These are phyloP conservation scores for Holocentrus rufus DNA, from an alignment of 2,797 vertebrate species.

Conservation along the genomic window DNA sequence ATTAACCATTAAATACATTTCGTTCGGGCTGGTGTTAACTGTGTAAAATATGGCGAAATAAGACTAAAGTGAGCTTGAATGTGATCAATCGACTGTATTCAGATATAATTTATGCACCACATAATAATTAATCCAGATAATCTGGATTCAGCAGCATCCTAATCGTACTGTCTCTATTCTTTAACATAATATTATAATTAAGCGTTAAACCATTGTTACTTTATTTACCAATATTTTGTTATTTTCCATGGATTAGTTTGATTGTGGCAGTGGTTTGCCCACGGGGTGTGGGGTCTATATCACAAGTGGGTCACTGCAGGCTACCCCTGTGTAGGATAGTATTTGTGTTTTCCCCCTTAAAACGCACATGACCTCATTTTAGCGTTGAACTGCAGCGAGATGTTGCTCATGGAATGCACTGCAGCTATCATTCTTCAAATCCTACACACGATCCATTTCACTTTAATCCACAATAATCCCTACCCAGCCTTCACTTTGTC, in stretches of 20 bases:
- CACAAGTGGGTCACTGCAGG: slow-evolving; percentile 16
- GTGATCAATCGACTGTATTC: no score
- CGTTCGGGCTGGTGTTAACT: no score
- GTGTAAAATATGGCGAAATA: no score
- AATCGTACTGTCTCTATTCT: neutral
- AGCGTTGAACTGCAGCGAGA: slow-evolving; percentile 69
- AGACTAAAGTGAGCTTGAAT: no score
- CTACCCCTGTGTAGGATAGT: slow-evolving; percentile 7
- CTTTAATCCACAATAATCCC: slow-evolving; percentile 77
- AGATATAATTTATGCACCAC: no score
- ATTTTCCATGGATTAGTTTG: slow-evolving; percentile 11
- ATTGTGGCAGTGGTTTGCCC: neutral
- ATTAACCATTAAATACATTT: no score
- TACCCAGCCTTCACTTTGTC: slow-evolving; percentile 19
- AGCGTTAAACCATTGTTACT: slow-evolving; percentile 17
- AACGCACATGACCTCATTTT: slow-evolving; percentile 72
- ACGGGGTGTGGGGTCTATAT: slow-evolving; percentile 42
- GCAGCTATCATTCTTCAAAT: slow-evolving; percentile 72
- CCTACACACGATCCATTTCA: slow-evolving; percentile 72
- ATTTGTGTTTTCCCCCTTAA: slow-evolving; percentile 58
- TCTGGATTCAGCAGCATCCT: no score
- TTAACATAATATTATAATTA: no score
- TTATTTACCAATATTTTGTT: slow-evolving; percentile 27
- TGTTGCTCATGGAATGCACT: slow-evolving; percentile 60
- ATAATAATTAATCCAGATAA: no score